Conservation (phyloP, 2,888 invertebrate species). For the Encarsia formosa region DNA sequence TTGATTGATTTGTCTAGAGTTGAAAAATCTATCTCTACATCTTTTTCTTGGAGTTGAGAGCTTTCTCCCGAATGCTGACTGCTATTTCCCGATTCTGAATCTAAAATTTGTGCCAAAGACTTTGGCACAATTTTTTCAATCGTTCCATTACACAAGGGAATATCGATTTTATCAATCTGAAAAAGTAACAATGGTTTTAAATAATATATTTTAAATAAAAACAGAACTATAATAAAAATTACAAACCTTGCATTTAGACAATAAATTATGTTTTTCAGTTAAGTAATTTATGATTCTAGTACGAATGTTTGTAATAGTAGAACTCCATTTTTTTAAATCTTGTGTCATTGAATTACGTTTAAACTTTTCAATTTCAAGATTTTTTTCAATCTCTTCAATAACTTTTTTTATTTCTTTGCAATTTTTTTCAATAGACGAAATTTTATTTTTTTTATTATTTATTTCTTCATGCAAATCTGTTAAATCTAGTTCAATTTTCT, state of each 20-base stretch:
- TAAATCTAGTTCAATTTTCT: not conserved
- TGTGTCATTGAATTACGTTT: not conserved
- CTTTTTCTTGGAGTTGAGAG: slow-evolving; percentile 11
- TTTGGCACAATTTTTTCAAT: slow-evolving; percentile 6
- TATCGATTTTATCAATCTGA: slow-evolving; percentile 15
- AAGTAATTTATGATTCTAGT: not conserved
- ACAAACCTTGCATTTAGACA: slow-evolving; percentile 16
- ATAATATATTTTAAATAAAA: not conserved
- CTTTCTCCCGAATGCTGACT: not conserved
- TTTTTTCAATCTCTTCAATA: not conserved
- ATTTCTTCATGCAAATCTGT: not conserved
- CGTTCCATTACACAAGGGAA: slow-evolving; percentile 10
- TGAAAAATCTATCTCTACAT: slow-evolving; percentile 18
- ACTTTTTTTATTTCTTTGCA: too few relatives aligned
- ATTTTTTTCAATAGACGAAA: too few relatives aligned
- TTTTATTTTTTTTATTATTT: too few relatives aligned
- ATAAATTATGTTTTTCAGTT: slow-evolving; percentile 12
- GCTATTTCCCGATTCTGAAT: not conserved
- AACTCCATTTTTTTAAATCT: slow-evolving; percentile 4
- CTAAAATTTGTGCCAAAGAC: not conserved
- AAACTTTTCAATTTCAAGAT: slow-evolving; percentile 74
- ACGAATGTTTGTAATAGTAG: not conserved
- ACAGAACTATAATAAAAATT: not conserved
- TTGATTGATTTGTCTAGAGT: not conserved
- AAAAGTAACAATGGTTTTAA: not conserved